Evolutionary conservation across 2,113 vertebrate genomes (phyloP).

Genomic region (Chauna torquata): DNA sequence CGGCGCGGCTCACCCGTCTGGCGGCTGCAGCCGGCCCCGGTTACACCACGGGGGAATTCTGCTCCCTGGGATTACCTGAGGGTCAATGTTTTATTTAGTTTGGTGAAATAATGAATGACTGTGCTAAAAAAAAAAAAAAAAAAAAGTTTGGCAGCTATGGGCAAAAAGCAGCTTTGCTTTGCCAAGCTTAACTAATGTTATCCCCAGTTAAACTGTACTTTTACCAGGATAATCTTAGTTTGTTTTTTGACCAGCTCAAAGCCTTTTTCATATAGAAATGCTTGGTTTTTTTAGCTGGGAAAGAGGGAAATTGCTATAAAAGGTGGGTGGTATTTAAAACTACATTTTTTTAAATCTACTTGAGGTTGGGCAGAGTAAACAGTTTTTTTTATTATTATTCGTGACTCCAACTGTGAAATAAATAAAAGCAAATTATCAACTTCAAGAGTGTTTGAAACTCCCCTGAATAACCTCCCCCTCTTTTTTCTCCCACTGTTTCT

Average conservation of each 20-base stretch:
- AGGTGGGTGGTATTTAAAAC: background rate
- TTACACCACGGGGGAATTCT: background rate
- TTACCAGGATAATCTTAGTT: background rate
- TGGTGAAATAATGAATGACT: background rate
- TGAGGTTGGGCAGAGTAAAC: background rate
- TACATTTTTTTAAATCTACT: background rate
- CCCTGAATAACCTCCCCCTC: background rate
- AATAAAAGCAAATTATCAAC: background rate
- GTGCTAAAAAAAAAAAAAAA: background rate
- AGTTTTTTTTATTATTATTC: background rate
- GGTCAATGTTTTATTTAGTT: conserved; percentile 23
- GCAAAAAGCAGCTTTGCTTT: conserved; percentile 12
- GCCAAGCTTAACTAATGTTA: background rate
- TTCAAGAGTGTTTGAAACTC: background rate
- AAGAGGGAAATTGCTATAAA: background rate
- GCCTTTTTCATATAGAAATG: background rate
- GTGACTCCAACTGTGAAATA: background rate
- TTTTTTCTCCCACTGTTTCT: background rate
- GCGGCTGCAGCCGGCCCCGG: background rate
- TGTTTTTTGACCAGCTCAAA: background rate
- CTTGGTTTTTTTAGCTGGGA: background rate
- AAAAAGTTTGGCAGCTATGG: background rate
- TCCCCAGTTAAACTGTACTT: background rate
- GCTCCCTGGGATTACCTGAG: background rate
- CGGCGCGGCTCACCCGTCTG: background rate